Conservation (phyloP, 2,888 invertebrate species). For the Caenorhabditis becei region DNA sequence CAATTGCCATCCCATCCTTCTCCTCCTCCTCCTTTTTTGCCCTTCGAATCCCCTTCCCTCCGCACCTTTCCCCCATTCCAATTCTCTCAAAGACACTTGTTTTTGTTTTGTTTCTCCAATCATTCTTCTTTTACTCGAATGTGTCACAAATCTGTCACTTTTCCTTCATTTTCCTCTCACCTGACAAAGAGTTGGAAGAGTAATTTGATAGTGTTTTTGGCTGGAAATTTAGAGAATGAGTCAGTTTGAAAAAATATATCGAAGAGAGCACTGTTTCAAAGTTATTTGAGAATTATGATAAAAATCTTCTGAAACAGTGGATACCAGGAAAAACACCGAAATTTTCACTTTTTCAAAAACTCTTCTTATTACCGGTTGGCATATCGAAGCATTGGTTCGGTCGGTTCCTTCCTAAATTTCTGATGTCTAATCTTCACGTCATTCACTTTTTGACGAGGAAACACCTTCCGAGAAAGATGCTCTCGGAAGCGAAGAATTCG, state of each 20-base stretch:
- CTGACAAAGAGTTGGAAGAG: conserved; percentile 14
- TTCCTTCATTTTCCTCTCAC: conserved; percentile 2
- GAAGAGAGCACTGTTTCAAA: too few species aligned
- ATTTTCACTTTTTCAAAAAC: too few species aligned
- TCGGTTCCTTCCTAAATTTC: background rate
- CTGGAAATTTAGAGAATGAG: too few species aligned
- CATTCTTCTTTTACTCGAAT: background rate
- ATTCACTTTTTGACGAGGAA: conserved; percentile 4
- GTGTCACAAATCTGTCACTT: conserved; percentile 21
- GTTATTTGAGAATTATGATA: too few species aligned
- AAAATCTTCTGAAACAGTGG: too few species aligned
- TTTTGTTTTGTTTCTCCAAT: background rate
- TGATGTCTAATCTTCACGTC: background rate
- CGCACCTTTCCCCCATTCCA: background rate
- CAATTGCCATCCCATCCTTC: too few species aligned
- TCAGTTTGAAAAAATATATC: too few species aligned
- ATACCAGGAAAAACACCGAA: too few species aligned
- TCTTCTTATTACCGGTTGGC: too few species aligned
- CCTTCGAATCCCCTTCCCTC: background rate
- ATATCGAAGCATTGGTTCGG: too few species aligned
- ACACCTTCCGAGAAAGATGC: background rate
- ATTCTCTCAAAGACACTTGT: conserved; percentile 3
- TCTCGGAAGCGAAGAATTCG: background rate
- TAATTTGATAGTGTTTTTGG: conserved; percentile 30
- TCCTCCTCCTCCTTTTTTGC: too few species aligned